phyloP scores from a whole-genome alignment of 2,888 invertebrate genomes.

The Dynastes grantii region DNA sequence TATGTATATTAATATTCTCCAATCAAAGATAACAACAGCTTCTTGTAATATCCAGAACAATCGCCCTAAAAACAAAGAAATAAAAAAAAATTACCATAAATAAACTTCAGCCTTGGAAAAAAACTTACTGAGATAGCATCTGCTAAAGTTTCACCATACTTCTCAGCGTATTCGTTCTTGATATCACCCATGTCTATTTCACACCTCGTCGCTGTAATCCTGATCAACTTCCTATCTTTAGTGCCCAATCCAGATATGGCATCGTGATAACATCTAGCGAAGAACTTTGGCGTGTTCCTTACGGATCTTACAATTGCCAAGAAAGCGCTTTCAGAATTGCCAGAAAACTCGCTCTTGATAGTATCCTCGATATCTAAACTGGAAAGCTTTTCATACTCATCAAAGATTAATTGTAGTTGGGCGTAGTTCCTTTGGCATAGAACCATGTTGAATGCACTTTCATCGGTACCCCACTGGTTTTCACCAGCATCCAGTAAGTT shows the following conservation, averaged over 20 bases:
- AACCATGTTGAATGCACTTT: constrained; percentile 87
- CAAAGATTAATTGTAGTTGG: constrained; percentile 73
- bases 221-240: constrained; percentile 86
- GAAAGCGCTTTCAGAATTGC: constrained; percentile 83
- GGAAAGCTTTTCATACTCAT: constrained; percentile 82
- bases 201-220: constrained; percentile 85
- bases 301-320: constrained; percentile 85
- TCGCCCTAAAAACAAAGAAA: constrained; percentile 74
- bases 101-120: not conserved
- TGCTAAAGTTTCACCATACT: constrained; percentile 82
- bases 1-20: constrained; percentile 56
- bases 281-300: constrained; percentile 83
- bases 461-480: constrained; percentile 83
- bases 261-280: constrained; percentile 87
- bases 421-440: constrained; percentile 84
- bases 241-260: constrained; percentile 92
- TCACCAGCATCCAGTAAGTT: constrained; percentile 83
- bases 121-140: constrained; percentile 82
- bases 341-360: constrained; percentile 86
- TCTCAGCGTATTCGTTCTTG: constrained; percentile 80
- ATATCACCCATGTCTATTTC: constrained; percentile 89
- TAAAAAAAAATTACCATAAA: not conserved
- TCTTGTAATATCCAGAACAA: constrained; percentile 88
- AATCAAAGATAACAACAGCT: constrained; percentile 81
- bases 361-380: constrained; percentile 85